A percentile compares a stretch with the other conserved stretches of the same genome.
Evolutionary conservation across 2,888 invertebrate genomes (phyloP).

Genomic region (Cataglyphis cursor): DNA sequence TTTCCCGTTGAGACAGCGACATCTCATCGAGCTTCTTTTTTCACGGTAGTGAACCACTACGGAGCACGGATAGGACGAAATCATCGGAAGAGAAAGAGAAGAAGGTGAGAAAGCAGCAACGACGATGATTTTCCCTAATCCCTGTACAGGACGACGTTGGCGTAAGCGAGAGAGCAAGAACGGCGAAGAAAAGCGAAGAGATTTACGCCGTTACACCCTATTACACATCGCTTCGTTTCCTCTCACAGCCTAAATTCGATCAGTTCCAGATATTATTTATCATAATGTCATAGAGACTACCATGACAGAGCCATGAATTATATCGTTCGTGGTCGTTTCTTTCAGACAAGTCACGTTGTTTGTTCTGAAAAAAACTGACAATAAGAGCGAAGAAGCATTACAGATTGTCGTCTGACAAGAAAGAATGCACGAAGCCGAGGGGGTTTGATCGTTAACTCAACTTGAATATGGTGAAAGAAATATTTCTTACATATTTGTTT

Average conservation of each 20-base stretch:
- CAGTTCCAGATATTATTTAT: constrained; percentile 85
- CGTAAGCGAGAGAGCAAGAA: constrained; percentile 67
- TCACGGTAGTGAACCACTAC: constrained; percentile 17
- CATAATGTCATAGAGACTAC: constrained; percentile 77
- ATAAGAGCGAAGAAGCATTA: constrained; percentile 27
- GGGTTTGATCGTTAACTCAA: not conserved
- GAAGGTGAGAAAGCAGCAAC: constrained; percentile 55
- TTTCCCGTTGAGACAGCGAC: constrained; percentile 68
- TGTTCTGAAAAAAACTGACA: constrained; percentile 31
- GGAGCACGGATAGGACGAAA: constrained; percentile 10
- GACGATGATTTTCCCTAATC: constrained; percentile 76
- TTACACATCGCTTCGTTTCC: constrained; percentile 71
- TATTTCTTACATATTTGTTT: not conserved
- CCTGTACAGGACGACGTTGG: constrained; percentile 30
- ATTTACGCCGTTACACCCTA: constrained; percentile 83
- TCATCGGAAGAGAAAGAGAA: not conserved
- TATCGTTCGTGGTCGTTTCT: constrained; percentile 58
- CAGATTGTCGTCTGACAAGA: constrained; percentile 27
- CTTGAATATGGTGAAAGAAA: not conserved
- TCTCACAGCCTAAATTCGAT: constrained; percentile 77
- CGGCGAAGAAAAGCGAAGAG: constrained; percentile 63
- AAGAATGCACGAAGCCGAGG: not conserved
- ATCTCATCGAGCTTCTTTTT: constrained; percentile 10
- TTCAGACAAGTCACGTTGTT: constrained; percentile 68
- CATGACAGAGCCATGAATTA: constrained; percentile 78